A percentile compares a stretch with the other conserved stretches of the same genome.
These are phyloP conservation scores for Psephotus haematonotus DNA, from an alignment of 2,113 vertebrate genomes.

Conservation along the genomic window DNA sequence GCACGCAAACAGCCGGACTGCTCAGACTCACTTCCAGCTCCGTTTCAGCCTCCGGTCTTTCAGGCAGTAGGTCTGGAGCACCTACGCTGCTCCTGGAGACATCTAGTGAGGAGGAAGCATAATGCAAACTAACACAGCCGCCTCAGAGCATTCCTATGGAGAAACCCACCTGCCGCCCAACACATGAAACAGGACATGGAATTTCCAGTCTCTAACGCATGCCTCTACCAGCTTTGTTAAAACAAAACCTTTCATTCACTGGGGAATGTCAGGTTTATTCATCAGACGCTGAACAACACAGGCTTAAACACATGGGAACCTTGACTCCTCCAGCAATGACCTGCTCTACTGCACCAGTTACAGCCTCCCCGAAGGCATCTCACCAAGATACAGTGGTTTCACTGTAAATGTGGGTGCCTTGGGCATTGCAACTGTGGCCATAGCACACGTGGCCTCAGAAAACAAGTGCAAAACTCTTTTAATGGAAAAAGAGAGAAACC, in stretches of 20 bases:
- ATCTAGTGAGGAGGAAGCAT: slow-evolving; percentile 15
- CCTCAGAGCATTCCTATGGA: background rate
- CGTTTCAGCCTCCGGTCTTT: background rate
- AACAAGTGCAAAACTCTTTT: background rate
- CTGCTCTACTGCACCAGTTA: no score
- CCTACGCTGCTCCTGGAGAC: slow-evolving; percentile 1
- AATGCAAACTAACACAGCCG: background rate
- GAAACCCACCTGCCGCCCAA: background rate
- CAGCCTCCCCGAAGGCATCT: background rate
- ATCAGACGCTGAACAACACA: background rate
- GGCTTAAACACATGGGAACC: background rate
- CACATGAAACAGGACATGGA: fast-evolving
- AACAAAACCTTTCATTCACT: background rate
- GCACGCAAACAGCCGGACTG: background rate
- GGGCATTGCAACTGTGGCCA: background rate
- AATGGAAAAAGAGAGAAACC: background rate
- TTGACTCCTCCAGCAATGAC: background rate
- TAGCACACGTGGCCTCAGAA: background rate
- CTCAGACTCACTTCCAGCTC: background rate
- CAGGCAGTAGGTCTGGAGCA: background rate
- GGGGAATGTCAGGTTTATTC: background rate
- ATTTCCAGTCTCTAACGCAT: background rate
- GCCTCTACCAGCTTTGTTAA: background rate
- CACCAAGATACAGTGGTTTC: background rate
- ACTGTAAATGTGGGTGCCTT: background rate